phyloP scores from a whole-genome alignment of 2,797 vertebrate genomes.

The Cuculus canorus region DNA sequence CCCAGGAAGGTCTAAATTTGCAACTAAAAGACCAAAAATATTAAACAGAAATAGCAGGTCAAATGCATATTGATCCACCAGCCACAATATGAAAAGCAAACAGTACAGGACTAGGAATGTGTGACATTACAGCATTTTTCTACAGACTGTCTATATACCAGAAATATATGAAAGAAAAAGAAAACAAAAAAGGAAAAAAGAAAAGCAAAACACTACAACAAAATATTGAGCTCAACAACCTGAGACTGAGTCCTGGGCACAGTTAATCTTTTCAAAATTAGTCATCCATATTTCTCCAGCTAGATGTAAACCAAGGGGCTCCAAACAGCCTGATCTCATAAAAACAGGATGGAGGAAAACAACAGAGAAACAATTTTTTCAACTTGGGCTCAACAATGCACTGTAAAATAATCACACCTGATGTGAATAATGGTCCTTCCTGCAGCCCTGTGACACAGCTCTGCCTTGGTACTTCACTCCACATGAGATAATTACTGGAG shows the following conservation, averaged over 20 bases:
- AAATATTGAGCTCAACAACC: background rate
- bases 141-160: too few relatives aligned
- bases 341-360: background rate
- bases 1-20: too few relatives aligned
- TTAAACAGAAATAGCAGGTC: too few relatives aligned
- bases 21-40: too few relatives aligned
- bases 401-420: background rate
- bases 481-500: fast-evolving
- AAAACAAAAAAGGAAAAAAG: too few relatives aligned
- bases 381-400: fast-evolving
- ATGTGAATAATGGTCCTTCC: background rate
- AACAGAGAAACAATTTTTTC: background rate
- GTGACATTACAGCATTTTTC: too few relatives aligned
- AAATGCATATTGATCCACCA: too few relatives aligned
- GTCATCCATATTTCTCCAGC: background rate
- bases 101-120: too few relatives aligned
- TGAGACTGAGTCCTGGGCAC: background rate
- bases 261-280: background rate
- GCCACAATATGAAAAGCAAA: too few relatives aligned
- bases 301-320: background rate
- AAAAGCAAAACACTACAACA: too few relatives aligned
- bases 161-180: too few relatives aligned
- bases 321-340: background rate
- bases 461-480: background rate
- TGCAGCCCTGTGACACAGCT: fast-evolving